Evolutionary conservation across 2,888 invertebrate genomes (phyloP).

Genomic region (Oscheius onirici): DNA sequence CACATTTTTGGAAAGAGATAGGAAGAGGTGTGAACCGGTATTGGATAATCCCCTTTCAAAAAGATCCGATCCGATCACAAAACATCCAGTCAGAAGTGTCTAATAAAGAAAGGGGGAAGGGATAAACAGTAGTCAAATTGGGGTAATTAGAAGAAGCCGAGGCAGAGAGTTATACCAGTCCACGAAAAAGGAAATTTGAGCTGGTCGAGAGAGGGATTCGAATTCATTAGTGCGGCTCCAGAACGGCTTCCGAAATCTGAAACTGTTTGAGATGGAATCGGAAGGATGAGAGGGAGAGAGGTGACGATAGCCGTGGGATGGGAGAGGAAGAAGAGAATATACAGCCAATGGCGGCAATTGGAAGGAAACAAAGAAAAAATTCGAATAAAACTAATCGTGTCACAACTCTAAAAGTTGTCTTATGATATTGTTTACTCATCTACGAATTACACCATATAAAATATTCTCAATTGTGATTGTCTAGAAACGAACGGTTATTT

Average conservation of each 20-base stretch:
- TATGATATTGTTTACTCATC: no score
- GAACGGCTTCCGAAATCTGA: conserved; percentile 11
- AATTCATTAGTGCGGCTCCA: conserved; percentile 11
- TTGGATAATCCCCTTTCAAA: not conserved
- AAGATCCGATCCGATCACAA: no score
- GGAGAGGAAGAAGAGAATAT: no score
- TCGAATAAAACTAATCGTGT: no score
- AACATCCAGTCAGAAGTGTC: no score
- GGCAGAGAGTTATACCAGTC: not conserved
- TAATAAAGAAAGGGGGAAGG: not conserved
- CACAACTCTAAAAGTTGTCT: no score
- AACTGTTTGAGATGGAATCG: not conserved
- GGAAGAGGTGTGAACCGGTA: not conserved
- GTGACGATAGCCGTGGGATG: conserved; percentile 12
- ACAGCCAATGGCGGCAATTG: no score
- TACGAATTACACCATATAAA: no score
- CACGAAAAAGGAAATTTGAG: conserved; percentile 19
- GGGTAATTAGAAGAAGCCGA: not conserved
- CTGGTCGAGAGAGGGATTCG: not conserved
- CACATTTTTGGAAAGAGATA: not conserved
- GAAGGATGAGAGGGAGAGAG: conserved; percentile 4
- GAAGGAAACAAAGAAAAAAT: no score
- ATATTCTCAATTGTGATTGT: no score
- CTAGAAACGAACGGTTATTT: no score
- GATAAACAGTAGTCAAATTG: conserved; percentile 2